phyloP scores from a whole-genome alignment of 2,888 invertebrate genomes.

The Polymixis flavicincta region DNA sequence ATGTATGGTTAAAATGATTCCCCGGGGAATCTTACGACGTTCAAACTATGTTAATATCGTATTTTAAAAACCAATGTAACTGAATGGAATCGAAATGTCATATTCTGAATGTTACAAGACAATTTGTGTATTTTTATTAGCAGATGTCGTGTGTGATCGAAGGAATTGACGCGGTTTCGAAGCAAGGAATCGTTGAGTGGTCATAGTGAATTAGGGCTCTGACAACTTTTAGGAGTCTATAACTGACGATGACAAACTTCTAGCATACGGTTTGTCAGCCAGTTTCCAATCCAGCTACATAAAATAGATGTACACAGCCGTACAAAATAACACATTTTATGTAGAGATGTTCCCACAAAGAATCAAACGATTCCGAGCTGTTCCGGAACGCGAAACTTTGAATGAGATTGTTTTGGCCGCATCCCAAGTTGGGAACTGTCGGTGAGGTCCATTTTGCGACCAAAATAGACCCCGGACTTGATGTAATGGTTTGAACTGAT shows the following conservation, averaged over 20 bases:
- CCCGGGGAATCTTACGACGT: no score
- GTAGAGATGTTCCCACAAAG: conserved; percentile 49
- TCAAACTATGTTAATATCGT: no score
- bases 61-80: no score
- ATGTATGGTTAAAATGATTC: no score
- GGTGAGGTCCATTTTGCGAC: conserved; percentile 58
- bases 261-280: neutral
- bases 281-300: neutral
- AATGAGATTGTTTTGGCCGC: conserved; percentile 88
- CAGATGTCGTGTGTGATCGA: no score
- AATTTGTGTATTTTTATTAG: no score
- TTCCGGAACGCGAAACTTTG: conserved; percentile 81
- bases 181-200: no score
- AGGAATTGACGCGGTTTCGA: no score
- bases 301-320: conserved; percentile 16
- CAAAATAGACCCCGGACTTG: conserved; percentile 56
- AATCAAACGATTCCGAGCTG: conserved; percentile 72
- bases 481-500: conserved; percentile 57
- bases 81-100: no score
- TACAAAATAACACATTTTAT: conserved; percentile 33
- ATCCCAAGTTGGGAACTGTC: conserved; percentile 78
- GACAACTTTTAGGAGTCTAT: neutral
- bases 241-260: neutral
- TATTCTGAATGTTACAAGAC: no score
- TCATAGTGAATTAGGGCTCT: no score